Percentiles rank a stretch among this genome's conserved stretches.
Conservation (phyloP, 1,140 invertebrate species). For the Solenopsis fugax region DNA sequence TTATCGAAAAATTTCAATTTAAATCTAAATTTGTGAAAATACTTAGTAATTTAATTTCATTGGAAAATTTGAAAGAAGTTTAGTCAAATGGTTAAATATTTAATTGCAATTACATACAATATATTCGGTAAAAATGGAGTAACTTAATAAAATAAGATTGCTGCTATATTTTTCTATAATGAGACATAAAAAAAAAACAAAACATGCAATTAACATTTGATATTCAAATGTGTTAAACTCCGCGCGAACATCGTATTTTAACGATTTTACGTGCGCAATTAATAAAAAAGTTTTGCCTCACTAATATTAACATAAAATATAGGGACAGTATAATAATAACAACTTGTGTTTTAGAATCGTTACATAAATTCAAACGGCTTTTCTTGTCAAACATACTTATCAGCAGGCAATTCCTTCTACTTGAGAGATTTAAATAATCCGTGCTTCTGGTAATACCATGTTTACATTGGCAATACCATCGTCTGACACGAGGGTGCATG, state of each 20-base stretch:
- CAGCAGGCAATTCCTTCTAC: not conserved
- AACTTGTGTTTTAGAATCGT: not conserved
- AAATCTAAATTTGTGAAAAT: too few species aligned
- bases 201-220: not conserved
- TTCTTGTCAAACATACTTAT: conserved; percentile 12
- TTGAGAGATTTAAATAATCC: conserved; percentile 50
- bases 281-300: conserved; percentile 13
- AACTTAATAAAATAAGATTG: too few species aligned
- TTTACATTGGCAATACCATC: conserved; percentile 71
- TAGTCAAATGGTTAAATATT: too few species aligned
- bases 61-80: too few species aligned
- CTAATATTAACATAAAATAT: conserved; percentile 16
- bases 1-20: too few species aligned
- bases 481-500: conserved; percentile 71
- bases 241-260: not conserved
- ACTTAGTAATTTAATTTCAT: too few species aligned
- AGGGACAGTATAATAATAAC: not conserved
- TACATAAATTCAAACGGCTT: conserved; percentile 19
- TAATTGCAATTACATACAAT: too few species aligned
- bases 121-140: too few species aligned
- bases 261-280: not conserved
- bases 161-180: not conserved
- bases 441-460: conserved; percentile 70
- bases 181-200: not conserved
- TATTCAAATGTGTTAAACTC: not conserved